These are phyloP conservation scores for Echinarachnius parma DNA, from an alignment of 53 echinoderm and acorn worm species.

Conservation along the genomic window DNA sequence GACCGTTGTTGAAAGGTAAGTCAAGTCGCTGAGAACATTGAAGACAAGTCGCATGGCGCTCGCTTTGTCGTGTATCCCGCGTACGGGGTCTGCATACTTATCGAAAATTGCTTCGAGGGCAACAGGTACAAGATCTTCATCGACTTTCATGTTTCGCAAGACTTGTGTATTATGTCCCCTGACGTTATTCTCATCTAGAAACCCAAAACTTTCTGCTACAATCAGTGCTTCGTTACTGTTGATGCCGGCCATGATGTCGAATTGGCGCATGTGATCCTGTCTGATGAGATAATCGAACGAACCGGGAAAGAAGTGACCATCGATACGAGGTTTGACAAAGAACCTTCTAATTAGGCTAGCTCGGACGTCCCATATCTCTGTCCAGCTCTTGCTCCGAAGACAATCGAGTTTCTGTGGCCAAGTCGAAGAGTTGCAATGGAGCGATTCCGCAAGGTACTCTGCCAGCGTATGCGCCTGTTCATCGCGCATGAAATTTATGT, in stretches of 20 bases:
- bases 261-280: constrained; percentile 2
- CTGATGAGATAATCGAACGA: neutral
- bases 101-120: neutral
- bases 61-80: neutral
- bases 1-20: constrained; percentile 12
- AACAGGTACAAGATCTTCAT: neutral
- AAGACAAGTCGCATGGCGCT: neutral
- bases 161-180: too few species aligned
- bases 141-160: too few species aligned
- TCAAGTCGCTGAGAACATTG: constrained; percentile 10
- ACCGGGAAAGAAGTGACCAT: constrained; percentile 45
- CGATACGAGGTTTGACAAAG: constrained; percentile 28
- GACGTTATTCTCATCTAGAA: too few species aligned
- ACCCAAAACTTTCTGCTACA: too few species aligned
- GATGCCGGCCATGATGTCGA: constrained; percentile 37
- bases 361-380: constrained; percentile 23
- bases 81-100: constrained; percentile 9
- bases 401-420: constrained; percentile 16
- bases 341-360: neutral
- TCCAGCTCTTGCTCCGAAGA: constrained; percentile 24
- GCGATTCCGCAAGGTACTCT: neutral
- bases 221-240: constrained; percentile 46
- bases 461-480: constrained; percentile 7
- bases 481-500: neutral
- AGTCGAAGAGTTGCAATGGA: neutral